Evolutionary conservation across 2,888 invertebrate species (phyloP), one percentile per base, ranked within the genome.

Genomic region (Smittia sp.): DNA sequence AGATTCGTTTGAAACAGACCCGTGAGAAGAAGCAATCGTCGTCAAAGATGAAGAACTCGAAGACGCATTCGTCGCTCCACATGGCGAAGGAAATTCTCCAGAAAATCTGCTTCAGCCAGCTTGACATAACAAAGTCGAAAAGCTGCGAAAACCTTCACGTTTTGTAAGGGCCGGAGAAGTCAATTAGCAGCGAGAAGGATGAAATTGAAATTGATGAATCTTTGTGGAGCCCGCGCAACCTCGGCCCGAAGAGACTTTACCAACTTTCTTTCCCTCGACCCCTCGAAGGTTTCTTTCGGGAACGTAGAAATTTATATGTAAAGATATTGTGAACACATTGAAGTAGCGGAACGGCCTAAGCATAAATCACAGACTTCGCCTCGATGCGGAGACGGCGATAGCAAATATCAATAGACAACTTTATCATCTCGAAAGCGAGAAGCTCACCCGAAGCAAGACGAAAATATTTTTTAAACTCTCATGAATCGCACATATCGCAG

Each of bases 121-220:
- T 72, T 1, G 92, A 94, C 81, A 90, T 90, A 78, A 88, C 89
- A 75, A 93, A 93, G 82, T 92, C 92, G 11, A 93, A 93, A 81
- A 92, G 92, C 75, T 93, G 93, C 83, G 93, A 93, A 82, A 93
- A 93, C 82, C 84, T 93, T 75, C 92, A 93, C 80, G 92, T 93
- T 76, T 85, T 93, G 77, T 93, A 86, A 84, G 58, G 2, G 18
- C 13, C 22, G 46, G 24, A 58, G 13, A 58, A 22, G 58, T 58
- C 58, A 58, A 58, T 58, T 58, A 58, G 52, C 6, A n/a, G n/a
- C 38, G 15, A 13, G 39, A n/a, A 58, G 58, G n/a, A 58, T n/a
- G n/a, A 58, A 58, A 58, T 13, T 58, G 22, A 58, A 58, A 22
- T 22, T 46, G 46, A 46, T n/a, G 46, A 15, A 46, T 46, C 15